These are phyloP conservation scores for Galleria mellonella DNA, from an alignment of 1,140 invertebrate genomes.

Conservation along the genomic window DNA sequence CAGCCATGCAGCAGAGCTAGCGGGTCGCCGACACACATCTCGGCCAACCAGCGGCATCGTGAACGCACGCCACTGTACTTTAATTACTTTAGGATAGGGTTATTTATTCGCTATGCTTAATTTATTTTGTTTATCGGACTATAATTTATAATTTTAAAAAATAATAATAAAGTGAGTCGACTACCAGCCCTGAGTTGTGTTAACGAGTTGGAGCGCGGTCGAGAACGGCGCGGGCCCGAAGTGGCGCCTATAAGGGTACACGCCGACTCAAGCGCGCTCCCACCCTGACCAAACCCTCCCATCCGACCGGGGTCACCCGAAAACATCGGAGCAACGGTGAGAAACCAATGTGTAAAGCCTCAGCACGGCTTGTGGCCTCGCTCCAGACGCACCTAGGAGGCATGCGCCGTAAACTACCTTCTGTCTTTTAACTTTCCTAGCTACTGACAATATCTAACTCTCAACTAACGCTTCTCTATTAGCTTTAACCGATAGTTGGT, in stretches of 20 bases:
- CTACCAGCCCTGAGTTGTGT: slow-evolving; percentile 55
- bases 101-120: slow-evolving; percentile 73
- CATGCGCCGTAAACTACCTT: slow-evolving; percentile 43
- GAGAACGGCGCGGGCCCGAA: slow-evolving; percentile 31
- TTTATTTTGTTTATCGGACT: slow-evolving; percentile 72
- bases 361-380: slow-evolving; percentile 63
- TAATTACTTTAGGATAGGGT: slow-evolving; percentile 70
- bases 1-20: slow-evolving; percentile 52
- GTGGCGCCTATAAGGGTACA: slow-evolving; percentile 21
- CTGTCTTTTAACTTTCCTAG: slow-evolving; percentile 56
- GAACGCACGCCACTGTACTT: slow-evolving; percentile 60
- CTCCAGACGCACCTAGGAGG: slow-evolving; percentile 57
- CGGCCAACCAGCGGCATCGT: slow-evolving; percentile 58
- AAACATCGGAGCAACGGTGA: slow-evolving; percentile 64
- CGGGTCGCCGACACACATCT: slow-evolving; percentile 59
- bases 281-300: slow-evolving; percentile 32
- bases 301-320: slow-evolving; percentile 49
- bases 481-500: slow-evolving; percentile 51
- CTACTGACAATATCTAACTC: slow-evolving; percentile 55
- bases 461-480: slow-evolving; percentile 56
- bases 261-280: slow-evolving; percentile 41
- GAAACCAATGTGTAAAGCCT: slow-evolving; percentile 61
- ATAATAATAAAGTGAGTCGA: slow-evolving; percentile 67
- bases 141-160: slow-evolving; percentile 61
- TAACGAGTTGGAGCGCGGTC: slow-evolving; percentile 40